Conservation (phyloP, 2,888 invertebrate genomes). For the Thera britannica region DNA sequence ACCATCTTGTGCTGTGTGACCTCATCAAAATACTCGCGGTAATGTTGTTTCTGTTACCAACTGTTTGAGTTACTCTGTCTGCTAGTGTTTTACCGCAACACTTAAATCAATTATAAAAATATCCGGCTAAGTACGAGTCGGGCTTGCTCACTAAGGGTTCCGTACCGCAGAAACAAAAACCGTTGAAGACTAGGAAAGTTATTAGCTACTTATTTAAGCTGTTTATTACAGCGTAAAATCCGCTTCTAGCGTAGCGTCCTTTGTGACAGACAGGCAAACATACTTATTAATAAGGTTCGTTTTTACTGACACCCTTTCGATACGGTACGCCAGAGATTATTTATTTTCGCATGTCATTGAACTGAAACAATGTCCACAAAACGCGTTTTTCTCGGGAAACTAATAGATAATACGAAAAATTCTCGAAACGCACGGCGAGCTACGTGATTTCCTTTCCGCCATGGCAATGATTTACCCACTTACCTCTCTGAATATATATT, state of each 20-base stretch:
- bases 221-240: no score
- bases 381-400: slow-evolving; percentile 49
- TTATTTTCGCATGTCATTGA: slow-evolving; percentile 46
- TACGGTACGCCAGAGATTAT: slow-evolving; percentile 20
- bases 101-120: slow-evolving; percentile 14
- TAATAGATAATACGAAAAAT: slow-evolving; percentile 55
- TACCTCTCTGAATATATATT: slow-evolving; percentile 63
- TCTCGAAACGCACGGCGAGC: slow-evolving; percentile 60
- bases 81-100: slow-evolving; percentile 18
- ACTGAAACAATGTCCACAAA: slow-evolving; percentile 42
- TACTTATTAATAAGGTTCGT: neutral
- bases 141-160: neutral
- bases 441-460: slow-evolving; percentile 77
- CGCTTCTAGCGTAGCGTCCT: no score
- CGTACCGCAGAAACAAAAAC: neutral
- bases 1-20: slow-evolving; percentile 27
- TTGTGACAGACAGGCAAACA: no score
- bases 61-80: slow-evolving; percentile 1
- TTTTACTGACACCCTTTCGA: neutral
- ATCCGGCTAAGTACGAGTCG: neutral
- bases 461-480: slow-evolving; percentile 60
- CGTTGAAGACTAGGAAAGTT: no score
- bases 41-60: slow-evolving; percentile 19
- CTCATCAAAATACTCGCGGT: slow-evolving; percentile 17
- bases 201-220: no score